phyloP scores from a whole-genome alignment of 2,888 invertebrate genomes.

The Eubasilissa splendida region DNA sequence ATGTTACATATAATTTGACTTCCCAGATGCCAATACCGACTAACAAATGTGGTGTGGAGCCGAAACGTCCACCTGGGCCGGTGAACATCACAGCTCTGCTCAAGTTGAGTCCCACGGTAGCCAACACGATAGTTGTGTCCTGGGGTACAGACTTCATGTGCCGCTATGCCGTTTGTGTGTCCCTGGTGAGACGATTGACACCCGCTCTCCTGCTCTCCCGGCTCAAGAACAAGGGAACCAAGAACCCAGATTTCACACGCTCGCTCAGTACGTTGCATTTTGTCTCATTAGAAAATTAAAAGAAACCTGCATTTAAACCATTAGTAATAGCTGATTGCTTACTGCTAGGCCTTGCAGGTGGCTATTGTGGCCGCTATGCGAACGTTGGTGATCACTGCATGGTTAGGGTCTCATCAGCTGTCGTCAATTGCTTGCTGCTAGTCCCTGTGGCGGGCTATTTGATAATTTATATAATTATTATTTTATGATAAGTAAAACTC shows the following conservation, averaged over 20 bases:
- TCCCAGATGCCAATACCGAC: constrained; percentile 95
- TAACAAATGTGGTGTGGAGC: constrained; percentile 96
- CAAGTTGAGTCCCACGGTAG: constrained; percentile 87
- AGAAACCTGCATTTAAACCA: no score
- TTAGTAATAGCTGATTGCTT: no score
- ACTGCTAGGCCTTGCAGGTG: no score
- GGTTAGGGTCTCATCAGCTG: no score
- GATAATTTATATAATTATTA: no score
- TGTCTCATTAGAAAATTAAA: no score
- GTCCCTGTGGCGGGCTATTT: no score
- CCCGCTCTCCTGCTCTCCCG: constrained; percentile 87
- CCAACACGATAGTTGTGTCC: constrained; percentile 88
- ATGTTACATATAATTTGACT: background rate
- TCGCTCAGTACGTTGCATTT: constrained; percentile 82
- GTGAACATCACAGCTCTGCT: constrained; percentile 94
- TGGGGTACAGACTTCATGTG: constrained; percentile 85
- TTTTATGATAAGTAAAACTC: no score
- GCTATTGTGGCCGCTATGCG: no score
- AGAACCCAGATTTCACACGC: constrained; percentile 92
- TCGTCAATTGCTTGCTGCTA: no score
- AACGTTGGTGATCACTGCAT: no score
- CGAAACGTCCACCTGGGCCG: constrained; percentile 95
- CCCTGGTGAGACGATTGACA: constrained; percentile 89
- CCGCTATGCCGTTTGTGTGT: constrained; percentile 88
- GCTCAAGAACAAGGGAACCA: constrained; percentile 88